Evolutionary conservation across 2,113 vertebrate genomes (phyloP).

Genomic region (Eublepharis macularius): DNA sequence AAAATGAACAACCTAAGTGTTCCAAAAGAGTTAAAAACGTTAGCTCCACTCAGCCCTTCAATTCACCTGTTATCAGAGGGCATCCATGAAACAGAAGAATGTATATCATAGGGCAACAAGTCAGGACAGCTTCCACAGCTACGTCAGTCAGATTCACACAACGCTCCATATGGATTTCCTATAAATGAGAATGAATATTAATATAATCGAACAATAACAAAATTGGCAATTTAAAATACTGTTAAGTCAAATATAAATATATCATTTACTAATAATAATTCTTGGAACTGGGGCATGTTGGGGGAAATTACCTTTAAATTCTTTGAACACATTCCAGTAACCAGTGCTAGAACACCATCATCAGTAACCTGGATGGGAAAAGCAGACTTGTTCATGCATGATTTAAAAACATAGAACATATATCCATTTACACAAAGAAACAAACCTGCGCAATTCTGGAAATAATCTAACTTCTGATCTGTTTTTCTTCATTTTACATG

Average conservation of each 20-base stretch:
- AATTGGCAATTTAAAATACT: not conserved
- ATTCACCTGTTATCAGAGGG: conserved; percentile 84
- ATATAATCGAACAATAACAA: not conserved
- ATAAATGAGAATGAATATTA: conserved; percentile 25
- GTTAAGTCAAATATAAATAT: not conserved
- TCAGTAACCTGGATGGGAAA: conserved; percentile 81
- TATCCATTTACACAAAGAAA: conserved; percentile 4
- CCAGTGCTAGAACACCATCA: conserved; percentile 81
- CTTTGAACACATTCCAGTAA: conserved; percentile 80
- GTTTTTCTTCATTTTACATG: not conserved
- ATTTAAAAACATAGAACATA: not conserved
- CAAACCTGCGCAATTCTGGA: not conserved
- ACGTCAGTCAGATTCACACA: conserved; percentile 82
- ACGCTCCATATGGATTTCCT: conserved; percentile 86
- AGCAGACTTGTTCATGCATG: not conserved
- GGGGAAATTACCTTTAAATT: conserved; percentile 81
- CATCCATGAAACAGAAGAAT: conserved; percentile 87
- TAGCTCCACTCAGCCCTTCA: not conserved
- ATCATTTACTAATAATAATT: not conserved
- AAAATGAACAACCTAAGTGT: not conserved
- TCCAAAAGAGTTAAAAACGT: not conserved
- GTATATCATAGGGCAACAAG: conserved; percentile 79
- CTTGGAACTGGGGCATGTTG: not conserved
- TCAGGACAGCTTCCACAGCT: conserved; percentile 81
- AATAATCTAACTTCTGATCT: not conserved